phyloP scores from a whole-genome alignment of 1,140 invertebrate species.

The Tetranychus urticae region DNA sequence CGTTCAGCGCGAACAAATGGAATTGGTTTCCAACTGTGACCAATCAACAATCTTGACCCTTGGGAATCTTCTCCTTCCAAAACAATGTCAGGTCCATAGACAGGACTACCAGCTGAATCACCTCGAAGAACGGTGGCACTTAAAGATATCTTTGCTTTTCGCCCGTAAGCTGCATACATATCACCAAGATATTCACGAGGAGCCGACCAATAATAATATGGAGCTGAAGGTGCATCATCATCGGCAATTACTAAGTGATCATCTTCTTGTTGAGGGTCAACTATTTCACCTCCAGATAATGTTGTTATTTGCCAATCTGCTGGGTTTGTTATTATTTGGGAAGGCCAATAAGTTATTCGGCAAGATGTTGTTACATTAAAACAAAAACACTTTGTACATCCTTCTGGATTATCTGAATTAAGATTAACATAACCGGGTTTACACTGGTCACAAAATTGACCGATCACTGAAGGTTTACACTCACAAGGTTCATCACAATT shows the following conservation, averaged over 20 bases:
- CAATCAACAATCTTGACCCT: too few species aligned
- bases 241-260: conserved; percentile 20
- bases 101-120: conserved; percentile 60
- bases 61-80: conserved; percentile 33
- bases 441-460: conserved; percentile 53
- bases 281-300: conserved; percentile 10
- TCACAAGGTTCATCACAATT: conserved; percentile 26
- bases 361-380: conserved; percentile 30
- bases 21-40: too few species aligned
- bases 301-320: neutral
- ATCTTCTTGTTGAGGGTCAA: conserved; percentile 15
- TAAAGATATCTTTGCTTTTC: conserved; percentile 43
- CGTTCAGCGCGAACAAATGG: too few species aligned
- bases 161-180: conserved; percentile 49
- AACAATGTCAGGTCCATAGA: conserved; percentile 58
- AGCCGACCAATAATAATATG: conserved; percentile 63
- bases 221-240: conserved; percentile 30
- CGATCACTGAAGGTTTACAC: conserved; percentile 56
- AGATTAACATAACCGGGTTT: conserved; percentile 55
- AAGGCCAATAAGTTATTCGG: neutral
- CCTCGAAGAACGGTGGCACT: conserved; percentile 64
- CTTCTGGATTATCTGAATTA: conserved; percentile 34
- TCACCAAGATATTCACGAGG: conserved; percentile 34
- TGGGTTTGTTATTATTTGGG: neutral
- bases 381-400: conserved; percentile 71